Evolutionary conservation across 2,888 invertebrate genomes (phyloP), one percentile per base, ranked within the genome.

Genomic region (Microctonus hyperodae): DNA sequence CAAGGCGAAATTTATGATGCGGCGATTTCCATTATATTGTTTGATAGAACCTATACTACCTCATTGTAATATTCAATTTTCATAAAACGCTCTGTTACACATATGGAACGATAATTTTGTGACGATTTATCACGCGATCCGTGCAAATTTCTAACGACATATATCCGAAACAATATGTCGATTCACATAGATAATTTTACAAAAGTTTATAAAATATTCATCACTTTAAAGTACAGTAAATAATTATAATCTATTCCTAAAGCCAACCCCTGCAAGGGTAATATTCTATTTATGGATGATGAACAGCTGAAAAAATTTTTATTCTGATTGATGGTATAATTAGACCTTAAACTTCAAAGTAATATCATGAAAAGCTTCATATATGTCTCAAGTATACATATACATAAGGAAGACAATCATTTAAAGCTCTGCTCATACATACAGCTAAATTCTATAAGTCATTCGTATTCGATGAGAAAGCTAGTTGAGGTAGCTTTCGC

Each of bases 11-110:
- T 61, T 61, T 61, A 62, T 35, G 62, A n/a, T 16, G 16, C 11
- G 23, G 37, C 25, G 23, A 33, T 53, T 51, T 37, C n/a, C 33
- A 25, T 25, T 53, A 51, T 37, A 51, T 53, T 53, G 10, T 50
- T 61, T 51, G 2, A 44, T 44, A 16, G 4, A 44, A 44, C 16
- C 16, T n/a, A n/a, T n/a, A n/a, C n/a, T 23, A 53, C 53, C 37
- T 25, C 28, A 57, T 48, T 37, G 61, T 59, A 50, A 55, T 68
- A 68, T 68, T 68, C 64, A 68, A 68, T 64, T 61, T 67, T 68
- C 60, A 60, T 59, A 64, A 61, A 68, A 64, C 37, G 28, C 50
- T 60, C 60, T 56, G 35, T 31, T n/a, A 20, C 11, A 53, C 59
- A 23, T 59, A 35, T 50, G 25, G 35, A 16, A 35, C 51, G 53